phyloP scores from a whole-genome alignment of 2,888 invertebrate species.

The Nysson spinosus region DNA sequence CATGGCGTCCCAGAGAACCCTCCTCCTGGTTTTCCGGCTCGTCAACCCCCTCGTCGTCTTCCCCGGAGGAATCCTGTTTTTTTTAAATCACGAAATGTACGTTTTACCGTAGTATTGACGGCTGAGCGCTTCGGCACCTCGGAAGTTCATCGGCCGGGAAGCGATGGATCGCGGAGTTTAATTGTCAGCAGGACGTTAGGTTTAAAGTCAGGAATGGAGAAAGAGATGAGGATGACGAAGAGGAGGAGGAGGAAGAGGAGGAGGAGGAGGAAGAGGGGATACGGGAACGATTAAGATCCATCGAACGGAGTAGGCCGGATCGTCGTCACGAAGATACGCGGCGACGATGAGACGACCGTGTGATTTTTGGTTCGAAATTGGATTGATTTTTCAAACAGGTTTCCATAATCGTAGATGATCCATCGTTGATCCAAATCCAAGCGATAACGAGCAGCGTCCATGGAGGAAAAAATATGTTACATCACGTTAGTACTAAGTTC shows the following conservation, averaged over 20 bases:
- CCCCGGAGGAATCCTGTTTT: slow-evolving; percentile 72
- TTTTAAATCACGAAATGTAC: no score
- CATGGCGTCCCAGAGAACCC: slow-evolving; percentile 69
- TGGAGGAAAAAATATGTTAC: slow-evolving; percentile 64
- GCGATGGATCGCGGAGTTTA: background rate
- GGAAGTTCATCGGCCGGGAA: background rate
- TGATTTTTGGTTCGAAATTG: slow-evolving; percentile 32
- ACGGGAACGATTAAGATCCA: background rate
- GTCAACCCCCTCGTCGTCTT: slow-evolving; percentile 75
- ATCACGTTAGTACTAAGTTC: slow-evolving; percentile 64
- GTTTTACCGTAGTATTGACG: no score
- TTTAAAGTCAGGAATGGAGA: no score
- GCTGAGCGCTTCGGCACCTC: no score
- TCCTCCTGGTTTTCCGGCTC: slow-evolving; percentile 75
- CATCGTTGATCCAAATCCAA: slow-evolving; percentile 60
- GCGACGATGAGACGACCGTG: slow-evolving; percentile 19
- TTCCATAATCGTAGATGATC: slow-evolving; percentile 47
- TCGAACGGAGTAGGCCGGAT: background rate
- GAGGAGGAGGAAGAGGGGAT: background rate
- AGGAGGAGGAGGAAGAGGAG: background rate
- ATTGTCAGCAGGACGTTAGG: no score
- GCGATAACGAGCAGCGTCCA: slow-evolving; percentile 69
- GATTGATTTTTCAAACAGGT: slow-evolving; percentile 30
- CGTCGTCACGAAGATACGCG: slow-evolving; percentile 5
- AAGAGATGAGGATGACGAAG: background rate